Base-by-base conservation (phyloP, 2,113 vertebrate species). In the Phalacrocorax brasilianus region DNA sequence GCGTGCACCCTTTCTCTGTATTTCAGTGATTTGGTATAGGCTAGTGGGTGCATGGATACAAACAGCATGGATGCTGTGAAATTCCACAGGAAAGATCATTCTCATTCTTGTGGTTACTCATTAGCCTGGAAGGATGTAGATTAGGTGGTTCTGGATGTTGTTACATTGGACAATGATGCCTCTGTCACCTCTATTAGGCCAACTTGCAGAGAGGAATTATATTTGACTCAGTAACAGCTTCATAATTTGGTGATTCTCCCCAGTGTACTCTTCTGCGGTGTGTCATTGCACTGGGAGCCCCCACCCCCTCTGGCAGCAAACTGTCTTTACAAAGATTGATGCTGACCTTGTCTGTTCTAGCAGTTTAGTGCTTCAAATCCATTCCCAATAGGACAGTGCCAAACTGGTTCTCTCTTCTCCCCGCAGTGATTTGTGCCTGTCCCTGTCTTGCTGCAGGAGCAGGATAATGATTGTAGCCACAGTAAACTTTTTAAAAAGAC, bases 151-250 rank as follows among this genome's bases (percentile, higher is more conserved):
- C 30, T 84, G 42, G 61, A 14, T 78, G 18, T 49, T 77, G 16
- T 30, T 67, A 7, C 13, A 9, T 32, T 23, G 49, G 44, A 66
- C 21, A 21, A 0, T 28, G 13, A 22, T 62, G 9, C 20, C 21
- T 38, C 16, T 74, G 53, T 76, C 23, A 50, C 3, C 10, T 3
- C 16, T 20, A 1, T 66, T 44, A 72, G 28, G n/a, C 26, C 14
- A 13, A 13, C 14, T 59, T 79, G n/a, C 23, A 35, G 50, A 22
- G 8, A 45, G 33, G 15, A 70, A 45, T 53, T 84, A 4, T 47
- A 12, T 67, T 28, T 0, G 0, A 35, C 21, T 79, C 5, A 4
- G 17, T 56, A 86, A 32, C n/a, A 80, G 4, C 28, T 76, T 80
- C 17, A 14, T 47, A 32, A 75, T 53, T 44, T 23, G 27, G 8